phyloP scores from a whole-genome alignment of 2,888 invertebrate species.

The Neocrepidodera transversa region DNA sequence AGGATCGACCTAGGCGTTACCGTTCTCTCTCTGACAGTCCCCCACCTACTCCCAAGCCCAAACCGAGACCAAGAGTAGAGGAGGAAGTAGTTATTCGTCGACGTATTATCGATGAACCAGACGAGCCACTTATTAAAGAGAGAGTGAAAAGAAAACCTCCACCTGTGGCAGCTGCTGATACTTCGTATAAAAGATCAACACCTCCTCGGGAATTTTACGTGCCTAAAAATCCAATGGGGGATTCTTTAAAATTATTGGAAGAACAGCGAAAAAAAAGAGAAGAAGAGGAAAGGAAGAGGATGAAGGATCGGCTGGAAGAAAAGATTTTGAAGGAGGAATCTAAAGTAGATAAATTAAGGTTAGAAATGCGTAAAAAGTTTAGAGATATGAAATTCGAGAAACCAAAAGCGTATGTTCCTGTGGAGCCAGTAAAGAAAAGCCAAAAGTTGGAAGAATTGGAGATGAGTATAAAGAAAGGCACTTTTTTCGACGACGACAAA shows the following conservation, averaged over 20 bases:
- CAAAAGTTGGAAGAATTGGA: conserved; percentile 56
- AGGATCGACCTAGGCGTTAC: conserved; percentile 48
- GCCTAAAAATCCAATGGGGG: conserved; percentile 49
- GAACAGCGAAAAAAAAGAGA: conserved; percentile 51
- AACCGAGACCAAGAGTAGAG: conserved; percentile 47
- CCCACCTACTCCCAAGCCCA: conserved; percentile 45
- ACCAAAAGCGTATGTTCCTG: conserved; percentile 53
- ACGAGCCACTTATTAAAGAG: conserved; percentile 50
- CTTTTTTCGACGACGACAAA: conserved; percentile 57
- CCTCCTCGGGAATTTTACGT: conserved; percentile 48
- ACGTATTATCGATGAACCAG: conserved; percentile 51
- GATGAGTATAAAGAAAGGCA: conserved; percentile 55
- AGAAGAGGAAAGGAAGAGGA: conserved; percentile 55
- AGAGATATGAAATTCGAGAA: conserved; percentile 54
- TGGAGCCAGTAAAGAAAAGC: conserved; percentile 57
- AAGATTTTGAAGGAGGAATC: conserved; percentile 54
- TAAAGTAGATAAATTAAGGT: conserved; percentile 53
- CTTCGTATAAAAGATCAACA: conserved; percentile 38
- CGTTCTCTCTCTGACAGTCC: conserved; percentile 42
- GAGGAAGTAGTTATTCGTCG: conserved; percentile 54
- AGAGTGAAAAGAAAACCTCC: conserved; percentile 47
- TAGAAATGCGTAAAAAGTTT: conserved; percentile 55
- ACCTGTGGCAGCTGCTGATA: neutral
- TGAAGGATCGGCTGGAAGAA: conserved; percentile 52
- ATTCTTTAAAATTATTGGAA: conserved; percentile 51